Evolutionary conservation across 92 coral and sea anemone genomes (phyloP).

Genomic region (Zoanthus sansibaricus): DNA sequence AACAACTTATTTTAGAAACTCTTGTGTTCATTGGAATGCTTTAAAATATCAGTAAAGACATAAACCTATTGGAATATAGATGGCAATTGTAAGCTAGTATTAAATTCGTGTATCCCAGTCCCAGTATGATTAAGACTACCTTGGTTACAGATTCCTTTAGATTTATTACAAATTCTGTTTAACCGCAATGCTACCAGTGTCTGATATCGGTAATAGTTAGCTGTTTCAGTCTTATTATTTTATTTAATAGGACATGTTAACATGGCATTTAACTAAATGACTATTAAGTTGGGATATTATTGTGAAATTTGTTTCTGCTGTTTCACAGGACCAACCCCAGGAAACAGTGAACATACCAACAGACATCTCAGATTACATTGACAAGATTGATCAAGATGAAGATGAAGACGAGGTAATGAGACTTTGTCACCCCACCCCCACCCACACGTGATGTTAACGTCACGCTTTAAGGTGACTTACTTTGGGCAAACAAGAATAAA

Average conservation of each 20-base stretch:
- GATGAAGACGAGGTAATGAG: conserved; percentile 90
- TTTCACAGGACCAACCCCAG: conserved; percentile 71
- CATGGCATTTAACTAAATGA: not conserved
- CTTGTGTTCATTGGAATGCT: not conserved
- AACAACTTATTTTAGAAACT: not conserved
- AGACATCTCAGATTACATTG: conserved; percentile 96
- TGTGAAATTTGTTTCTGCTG: not conserved
- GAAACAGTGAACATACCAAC: conserved; percentile 84
- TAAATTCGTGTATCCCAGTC: too few relatives aligned
- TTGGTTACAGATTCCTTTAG: too few relatives aligned
- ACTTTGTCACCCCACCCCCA: too few relatives aligned
- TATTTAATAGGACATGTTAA: not conserved
- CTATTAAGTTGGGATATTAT: not conserved
- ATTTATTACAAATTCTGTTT: too few relatives aligned
- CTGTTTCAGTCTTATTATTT: not conserved
- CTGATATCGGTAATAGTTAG: too few relatives aligned
- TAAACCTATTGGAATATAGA: not conserved
- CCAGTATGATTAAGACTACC: too few relatives aligned
- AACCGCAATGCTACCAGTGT: too few relatives aligned
- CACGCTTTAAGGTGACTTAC: too few relatives aligned
- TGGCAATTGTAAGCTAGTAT: too few relatives aligned
- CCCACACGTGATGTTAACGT: too few relatives aligned
- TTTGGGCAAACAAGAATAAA: too few relatives aligned
- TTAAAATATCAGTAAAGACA: not conserved
- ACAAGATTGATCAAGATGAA: conserved; percentile 97